Evolutionary conservation across 2,113 vertebrate species (phyloP).

Genomic region (Passer domesticus): DNA sequence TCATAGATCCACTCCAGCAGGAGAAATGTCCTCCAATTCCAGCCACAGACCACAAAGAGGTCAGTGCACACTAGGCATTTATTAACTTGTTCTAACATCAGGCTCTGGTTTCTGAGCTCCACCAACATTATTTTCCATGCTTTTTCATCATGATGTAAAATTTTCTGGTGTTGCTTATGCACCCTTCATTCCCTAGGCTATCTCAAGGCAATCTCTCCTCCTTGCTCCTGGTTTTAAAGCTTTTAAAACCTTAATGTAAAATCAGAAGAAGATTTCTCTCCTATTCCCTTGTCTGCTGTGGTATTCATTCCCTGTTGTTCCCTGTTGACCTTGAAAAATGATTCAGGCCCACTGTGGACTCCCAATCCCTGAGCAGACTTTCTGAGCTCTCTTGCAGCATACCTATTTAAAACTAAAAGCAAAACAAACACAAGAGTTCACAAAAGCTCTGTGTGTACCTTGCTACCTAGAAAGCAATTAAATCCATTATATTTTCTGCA

Average conservation of each 20-base stretch:
- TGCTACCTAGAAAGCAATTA: slow-evolving; percentile 62
- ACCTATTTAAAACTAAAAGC: slow-evolving; percentile 46
- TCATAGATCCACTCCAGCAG: background rate
- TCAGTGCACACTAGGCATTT: background rate
- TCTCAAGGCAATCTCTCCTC: background rate
- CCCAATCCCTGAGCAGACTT: background rate
- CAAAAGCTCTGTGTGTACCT: slow-evolving; percentile 46
- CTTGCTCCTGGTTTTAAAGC: background rate
- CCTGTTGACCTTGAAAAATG: background rate
- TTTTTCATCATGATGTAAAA: background rate
- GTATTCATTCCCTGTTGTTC: background rate
- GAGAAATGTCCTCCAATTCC: background rate
- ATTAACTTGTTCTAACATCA: background rate
- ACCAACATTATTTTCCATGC: background rate
- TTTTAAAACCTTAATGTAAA: slow-evolving; percentile 27
- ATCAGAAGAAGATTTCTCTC: slow-evolving; percentile 20
- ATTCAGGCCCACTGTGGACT: slow-evolving; percentile 7
- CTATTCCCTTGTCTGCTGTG: background rate
- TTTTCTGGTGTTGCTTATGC: background rate
- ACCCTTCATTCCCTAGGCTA: background rate
- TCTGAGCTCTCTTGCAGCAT: background rate
- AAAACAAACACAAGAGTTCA: slow-evolving; percentile 39
- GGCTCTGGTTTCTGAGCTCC: background rate
- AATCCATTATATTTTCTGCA: slow-evolving; percentile 39
- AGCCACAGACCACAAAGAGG: background rate